Evolutionary conservation across 2,888 invertebrate species (phyloP).

Genomic region (Sinelater perroti): DNA sequence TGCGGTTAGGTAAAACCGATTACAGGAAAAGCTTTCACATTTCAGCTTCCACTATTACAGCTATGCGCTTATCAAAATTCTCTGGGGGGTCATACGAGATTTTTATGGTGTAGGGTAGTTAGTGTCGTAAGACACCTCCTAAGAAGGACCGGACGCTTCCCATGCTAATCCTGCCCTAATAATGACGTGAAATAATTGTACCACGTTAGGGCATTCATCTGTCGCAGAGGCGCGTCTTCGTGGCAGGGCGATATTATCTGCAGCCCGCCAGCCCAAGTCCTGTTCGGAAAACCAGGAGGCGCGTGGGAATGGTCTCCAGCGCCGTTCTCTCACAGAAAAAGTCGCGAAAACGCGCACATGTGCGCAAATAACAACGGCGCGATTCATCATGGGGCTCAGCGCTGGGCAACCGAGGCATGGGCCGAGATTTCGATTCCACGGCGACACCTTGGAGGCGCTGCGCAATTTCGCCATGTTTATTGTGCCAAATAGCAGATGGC

Average conservation of each 20-base stretch:
- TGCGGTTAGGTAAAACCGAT: too few species aligned
- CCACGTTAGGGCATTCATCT: constrained; percentile 12
- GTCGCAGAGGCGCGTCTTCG: constrained; percentile 13
- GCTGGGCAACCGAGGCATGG: not conserved
- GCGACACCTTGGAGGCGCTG: too few species aligned
- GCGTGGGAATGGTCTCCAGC: constrained; percentile 42
- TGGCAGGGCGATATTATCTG: constrained; percentile 8
- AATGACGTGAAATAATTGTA: not conserved
- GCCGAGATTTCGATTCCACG: not conserved
- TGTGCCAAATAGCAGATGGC: too few species aligned
- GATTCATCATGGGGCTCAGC: not conserved
- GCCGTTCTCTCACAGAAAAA: constrained; percentile 44
- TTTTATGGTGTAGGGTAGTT: too few species aligned
- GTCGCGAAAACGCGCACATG: constrained; percentile 41
- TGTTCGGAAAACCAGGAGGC: not conserved
- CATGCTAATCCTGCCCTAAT: too few species aligned
- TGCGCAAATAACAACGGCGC: constrained; percentile 27
- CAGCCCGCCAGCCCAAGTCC: constrained; percentile 6
- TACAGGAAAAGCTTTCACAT: too few species aligned
- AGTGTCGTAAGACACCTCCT: too few species aligned
- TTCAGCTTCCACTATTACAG: too few species aligned
- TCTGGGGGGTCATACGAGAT: too few species aligned
- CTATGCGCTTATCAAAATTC: too few species aligned
- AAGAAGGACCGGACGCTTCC: too few species aligned
- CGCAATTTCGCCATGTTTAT: too few species aligned